Conservation (phyloP, 2,113 vertebrate genomes). For the Tachycineta bicolor region DNA sequence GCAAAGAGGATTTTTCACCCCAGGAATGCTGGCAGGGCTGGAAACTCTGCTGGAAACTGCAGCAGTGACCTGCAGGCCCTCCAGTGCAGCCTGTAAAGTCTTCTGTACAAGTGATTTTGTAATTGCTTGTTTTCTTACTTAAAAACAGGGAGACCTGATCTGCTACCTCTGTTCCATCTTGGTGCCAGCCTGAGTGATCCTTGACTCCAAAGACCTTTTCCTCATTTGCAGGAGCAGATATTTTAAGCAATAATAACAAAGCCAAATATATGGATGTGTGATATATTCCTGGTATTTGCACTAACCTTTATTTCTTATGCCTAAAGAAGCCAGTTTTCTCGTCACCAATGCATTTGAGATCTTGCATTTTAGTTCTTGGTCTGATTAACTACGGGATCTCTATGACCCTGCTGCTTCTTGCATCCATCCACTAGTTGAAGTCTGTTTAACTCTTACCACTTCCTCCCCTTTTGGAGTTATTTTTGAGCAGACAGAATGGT, state of each 20-base stretch:
- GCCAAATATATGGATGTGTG: not conserved
- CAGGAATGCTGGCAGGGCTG: not conserved
- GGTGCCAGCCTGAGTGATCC: not conserved
- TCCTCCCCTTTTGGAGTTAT: not conserved
- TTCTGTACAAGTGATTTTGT: not conserved
- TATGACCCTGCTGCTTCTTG: not conserved
- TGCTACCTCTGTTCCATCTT: not conserved
- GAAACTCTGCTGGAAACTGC: not conserved
- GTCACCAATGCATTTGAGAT: not conserved
- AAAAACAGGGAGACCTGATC: not conserved
- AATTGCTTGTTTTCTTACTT: not conserved
- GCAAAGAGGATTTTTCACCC: not conserved
- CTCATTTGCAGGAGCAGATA: slow-evolving; percentile 2
- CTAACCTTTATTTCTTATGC: slow-evolving; percentile 27
- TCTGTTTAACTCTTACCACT: not conserved
- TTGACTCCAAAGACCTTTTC: slow-evolving; percentile 11
- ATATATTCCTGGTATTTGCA: slow-evolving; percentile 8
- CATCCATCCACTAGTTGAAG: not conserved
- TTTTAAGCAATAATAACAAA: not conserved
- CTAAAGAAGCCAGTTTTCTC: not conserved
- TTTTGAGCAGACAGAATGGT: not conserved
- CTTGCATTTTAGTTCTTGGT: not conserved
- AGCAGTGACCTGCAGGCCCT: not conserved
- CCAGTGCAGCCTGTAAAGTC: not conserved
- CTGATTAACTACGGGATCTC: not conserved